These are phyloP conservation scores for Sminthopsis crassicaudata DNA, from an alignment of 2,113 vertebrate species.

Conservation along the genomic window DNA sequence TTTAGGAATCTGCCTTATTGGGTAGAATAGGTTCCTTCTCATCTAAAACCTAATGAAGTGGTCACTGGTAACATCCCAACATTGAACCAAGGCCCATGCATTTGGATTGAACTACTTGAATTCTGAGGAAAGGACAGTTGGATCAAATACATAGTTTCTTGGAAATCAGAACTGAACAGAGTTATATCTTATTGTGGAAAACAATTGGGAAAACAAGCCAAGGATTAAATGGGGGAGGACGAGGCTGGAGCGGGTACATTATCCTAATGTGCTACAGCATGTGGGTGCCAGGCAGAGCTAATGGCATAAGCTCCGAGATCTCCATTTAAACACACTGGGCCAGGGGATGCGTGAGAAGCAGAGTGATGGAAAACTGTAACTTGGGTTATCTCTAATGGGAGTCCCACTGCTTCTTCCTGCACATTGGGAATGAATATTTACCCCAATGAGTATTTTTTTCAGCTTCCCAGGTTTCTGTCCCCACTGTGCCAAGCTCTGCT, in stretches of 20 bases:
- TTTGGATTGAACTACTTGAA: background rate
- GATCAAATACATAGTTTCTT: background rate
- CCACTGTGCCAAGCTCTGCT: constrained; percentile 80
- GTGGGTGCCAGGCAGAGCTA: constrained; percentile 61
- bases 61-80: background rate
- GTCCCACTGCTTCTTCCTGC: constrained; percentile 72
- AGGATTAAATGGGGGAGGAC: background rate
- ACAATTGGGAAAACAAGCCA: background rate
- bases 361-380: constrained; percentile 71
- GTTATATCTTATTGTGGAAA: background rate
- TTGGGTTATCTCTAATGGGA: constrained; percentile 79
- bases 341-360: constrained; percentile 72
- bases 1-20: background rate
- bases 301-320: constrained; percentile 72
- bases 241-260: background rate
- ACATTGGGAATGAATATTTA: constrained; percentile 78
- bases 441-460: constrained; percentile 73
- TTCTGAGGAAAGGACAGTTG: background rate
- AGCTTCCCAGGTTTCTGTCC: constrained; percentile 54
- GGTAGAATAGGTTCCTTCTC: background rate
- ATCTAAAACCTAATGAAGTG: background rate
- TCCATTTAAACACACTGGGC: constrained; percentile 65
- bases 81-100: background rate
- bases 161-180: background rate
- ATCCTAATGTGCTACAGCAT: constrained; percentile 46